phyloP scores from a whole-genome alignment of 1,140 invertebrate genomes.

The Anastrepha obliqua region DNA sequence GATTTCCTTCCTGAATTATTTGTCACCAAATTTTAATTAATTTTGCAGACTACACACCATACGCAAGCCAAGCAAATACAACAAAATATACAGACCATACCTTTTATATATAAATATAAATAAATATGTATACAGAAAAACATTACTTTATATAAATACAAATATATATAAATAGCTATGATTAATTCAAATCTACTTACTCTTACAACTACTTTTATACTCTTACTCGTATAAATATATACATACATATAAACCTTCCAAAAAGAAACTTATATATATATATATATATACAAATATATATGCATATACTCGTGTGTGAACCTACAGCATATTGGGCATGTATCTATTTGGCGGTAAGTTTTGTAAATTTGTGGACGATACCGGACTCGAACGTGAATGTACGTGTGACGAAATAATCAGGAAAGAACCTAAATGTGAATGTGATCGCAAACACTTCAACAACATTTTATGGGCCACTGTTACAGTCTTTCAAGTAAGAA shows the following conservation, averaged over 20 bases:
- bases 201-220: constrained; percentile 51
- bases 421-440: constrained; percentile 90
- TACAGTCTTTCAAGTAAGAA: constrained; percentile 96
- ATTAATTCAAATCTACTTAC: constrained; percentile 39
- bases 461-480: constrained; percentile 96
- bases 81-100: constrained; percentile 60
- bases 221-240: constrained; percentile 53
- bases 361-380: constrained; percentile 94
- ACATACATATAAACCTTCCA: constrained; percentile 31
- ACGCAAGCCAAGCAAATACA: constrained; percentile 58
- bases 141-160: constrained; percentile 42
- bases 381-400: constrained; percentile 89
- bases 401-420: constrained; percentile 92
- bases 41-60: constrained; percentile 7
- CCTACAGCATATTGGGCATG: constrained; percentile 95
- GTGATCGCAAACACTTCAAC: constrained; percentile 98
- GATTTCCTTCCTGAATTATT: neutral
- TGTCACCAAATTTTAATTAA: neutral
- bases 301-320: constrained; percentile 57
- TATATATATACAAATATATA: constrained; percentile 50
- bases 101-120: constrained; percentile 58
- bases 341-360: constrained; percentile 99
- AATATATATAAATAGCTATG: constrained; percentile 37
- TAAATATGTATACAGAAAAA: constrained; percentile 37
- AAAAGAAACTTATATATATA: constrained; percentile 55